Evolutionary conservation across 1,140 invertebrate genomes (phyloP), one percentile per base, ranked within the genome.

Genomic region (Heliconius hermathena): DNA sequence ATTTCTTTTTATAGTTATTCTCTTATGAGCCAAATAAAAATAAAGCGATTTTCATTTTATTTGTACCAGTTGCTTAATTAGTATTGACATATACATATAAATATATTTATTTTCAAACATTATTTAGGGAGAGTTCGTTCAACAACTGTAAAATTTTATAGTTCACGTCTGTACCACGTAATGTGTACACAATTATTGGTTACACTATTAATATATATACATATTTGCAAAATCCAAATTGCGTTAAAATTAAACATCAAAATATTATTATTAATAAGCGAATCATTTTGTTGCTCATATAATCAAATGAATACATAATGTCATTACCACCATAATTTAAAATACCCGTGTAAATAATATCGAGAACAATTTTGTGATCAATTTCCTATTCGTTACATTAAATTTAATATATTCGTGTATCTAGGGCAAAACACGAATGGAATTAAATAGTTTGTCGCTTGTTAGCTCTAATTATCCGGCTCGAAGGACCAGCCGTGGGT

Each of bases 401-500:
- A 78, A 78, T 57, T 76, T 71, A 36, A 72, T 72, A 81, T 81
- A 57, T 57, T 77, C 77, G 71, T 71, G 54, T 81, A 78, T 81
- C 73, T 78, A 71, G 49, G 60, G 60, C 72, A 72, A 74, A 77
- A 73, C 52, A 57, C 82, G 79, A 41, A 71, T 74, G 70, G 80
- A 83, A 81, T 81, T 81, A 83, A 83, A 77, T 82, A 82, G 81
- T 83, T 84, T 78, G 76, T 72, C 79, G 83, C 83, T 86, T 83
- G 83, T 84, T 84, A 82, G 76, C 54, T 73, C 80, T 83, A 86
- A 84, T 86, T 86, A 84, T 86, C 81, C 80, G 79, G 76, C 82
- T 84, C 78, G 84, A 81, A 85, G 84, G 83, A 81, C 83, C 80
- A 76, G 54, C 57, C 73, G 70, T 71, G 73, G 77, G 73, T 76